A percentile compares a stretch with the other conserved stretches of the same genome.
phyloP scores from a whole-genome alignment of 1,140 invertebrate genomes.

The Campoletis sonorensis region DNA sequence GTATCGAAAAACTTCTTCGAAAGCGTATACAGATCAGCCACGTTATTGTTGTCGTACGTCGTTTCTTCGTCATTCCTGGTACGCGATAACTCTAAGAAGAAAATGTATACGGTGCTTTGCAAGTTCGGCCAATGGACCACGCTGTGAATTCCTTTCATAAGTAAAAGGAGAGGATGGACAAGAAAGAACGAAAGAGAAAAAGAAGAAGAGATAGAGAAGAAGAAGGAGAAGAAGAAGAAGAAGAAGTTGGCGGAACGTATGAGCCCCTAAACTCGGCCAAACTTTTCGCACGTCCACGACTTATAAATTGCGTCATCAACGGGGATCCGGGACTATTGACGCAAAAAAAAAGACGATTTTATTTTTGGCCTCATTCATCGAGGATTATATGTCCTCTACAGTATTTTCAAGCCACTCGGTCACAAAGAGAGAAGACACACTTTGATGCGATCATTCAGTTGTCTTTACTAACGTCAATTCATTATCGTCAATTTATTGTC shows the following conservation, averaged over 20 bases:
- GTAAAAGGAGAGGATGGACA: background rate
- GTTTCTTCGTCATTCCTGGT: slow-evolving; percentile 22
- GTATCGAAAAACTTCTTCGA: slow-evolving; percentile 3
- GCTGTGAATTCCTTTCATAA: slow-evolving; percentile 2
- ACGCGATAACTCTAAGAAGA: background rate
- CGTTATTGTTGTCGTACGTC: background rate
- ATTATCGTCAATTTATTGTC: background rate
- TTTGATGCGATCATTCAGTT: background rate
- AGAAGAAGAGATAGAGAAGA: background rate
- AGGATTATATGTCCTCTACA: background rate
- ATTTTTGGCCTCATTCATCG: slow-evolving; percentile 11
- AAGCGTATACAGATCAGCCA: background rate
- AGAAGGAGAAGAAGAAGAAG: background rate
- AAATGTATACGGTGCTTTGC: background rate
- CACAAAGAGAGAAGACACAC: background rate
- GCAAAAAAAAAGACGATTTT: slow-evolving; percentile 15
- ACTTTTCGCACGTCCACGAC: slow-evolving; percentile 38
- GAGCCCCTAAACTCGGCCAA: slow-evolving; percentile 31
- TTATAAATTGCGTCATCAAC: slow-evolving; percentile 43
- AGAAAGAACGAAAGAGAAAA: background rate
- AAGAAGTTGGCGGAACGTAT: background rate
- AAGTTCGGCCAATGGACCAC: background rate
- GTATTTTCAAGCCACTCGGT: background rate
- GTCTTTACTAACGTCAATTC: too few species aligned
- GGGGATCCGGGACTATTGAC: background rate